Conservation (phyloP, 2,797 vertebrate species). For the Kryptopterus vitreolus region DNA sequence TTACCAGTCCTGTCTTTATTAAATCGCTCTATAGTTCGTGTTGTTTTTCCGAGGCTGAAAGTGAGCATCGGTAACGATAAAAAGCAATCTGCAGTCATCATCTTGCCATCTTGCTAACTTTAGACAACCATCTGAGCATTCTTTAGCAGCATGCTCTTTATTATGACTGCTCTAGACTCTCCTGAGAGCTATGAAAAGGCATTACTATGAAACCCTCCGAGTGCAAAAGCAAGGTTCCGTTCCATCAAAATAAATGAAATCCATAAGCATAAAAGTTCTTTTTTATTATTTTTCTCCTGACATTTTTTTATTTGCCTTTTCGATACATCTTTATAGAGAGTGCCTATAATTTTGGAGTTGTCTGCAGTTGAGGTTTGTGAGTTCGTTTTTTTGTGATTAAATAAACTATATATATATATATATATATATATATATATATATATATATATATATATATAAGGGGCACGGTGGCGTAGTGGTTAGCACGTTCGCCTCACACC, state of each 20-base stretch:
- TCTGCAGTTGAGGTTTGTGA: neutral
- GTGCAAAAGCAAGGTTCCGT: neutral
- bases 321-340: neutral
- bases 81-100: conserved; percentile 7
- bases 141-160: neutral
- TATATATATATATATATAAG: too few relatives aligned
- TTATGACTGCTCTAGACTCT: conserved; percentile 8
- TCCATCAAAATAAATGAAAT: neutral
- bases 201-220: neutral
- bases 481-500: too few relatives aligned
- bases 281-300: too few relatives aligned
- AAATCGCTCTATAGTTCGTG: neutral
- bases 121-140: neutral
- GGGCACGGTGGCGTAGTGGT: too few relatives aligned
- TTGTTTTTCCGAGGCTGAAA: neutral
- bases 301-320: neutral
- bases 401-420: too few relatives aligned
- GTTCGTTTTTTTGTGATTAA: neutral
- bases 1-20: conserved; percentile 4
- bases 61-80: conserved; percentile 19
- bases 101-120: neutral
- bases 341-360: neutral
- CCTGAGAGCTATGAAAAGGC: conserved; percentile 13
- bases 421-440: too few relatives aligned
- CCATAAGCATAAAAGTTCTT: too few relatives aligned